These are phyloP conservation scores for Petrocephalus zakoni DNA, from an alignment of 2,113 vertebrate genomes.

Conservation along the genomic window DNA sequence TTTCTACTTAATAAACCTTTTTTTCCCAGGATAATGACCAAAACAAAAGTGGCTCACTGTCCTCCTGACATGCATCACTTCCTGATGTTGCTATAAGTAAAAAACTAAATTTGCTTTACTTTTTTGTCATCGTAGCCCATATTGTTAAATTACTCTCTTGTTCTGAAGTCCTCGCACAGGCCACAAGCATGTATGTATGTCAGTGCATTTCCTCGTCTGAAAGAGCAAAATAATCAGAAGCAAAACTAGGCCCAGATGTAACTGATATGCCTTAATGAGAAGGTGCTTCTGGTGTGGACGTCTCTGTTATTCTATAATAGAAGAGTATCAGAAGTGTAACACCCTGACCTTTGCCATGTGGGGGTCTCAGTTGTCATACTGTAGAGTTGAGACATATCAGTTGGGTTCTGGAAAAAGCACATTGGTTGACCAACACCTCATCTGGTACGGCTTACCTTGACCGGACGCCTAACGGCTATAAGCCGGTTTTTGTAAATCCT, in stretches of 20 bases:
- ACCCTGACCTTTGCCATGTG: background rate
- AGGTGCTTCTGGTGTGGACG: background rate
- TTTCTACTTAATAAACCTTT: background rate
- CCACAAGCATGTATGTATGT: background rate
- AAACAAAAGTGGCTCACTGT: background rate
- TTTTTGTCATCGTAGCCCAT: background rate
- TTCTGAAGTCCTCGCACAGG: background rate
- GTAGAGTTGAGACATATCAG: background rate
- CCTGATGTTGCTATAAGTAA: background rate
- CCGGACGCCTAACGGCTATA: slow-evolving; percentile 11
- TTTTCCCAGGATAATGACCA: background rate
- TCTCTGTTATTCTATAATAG: background rate
- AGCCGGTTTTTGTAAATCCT: slow-evolving; percentile 43
- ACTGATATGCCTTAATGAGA: background rate
- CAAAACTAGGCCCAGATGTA: background rate
- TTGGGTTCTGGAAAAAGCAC: background rate
- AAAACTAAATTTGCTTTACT: background rate
- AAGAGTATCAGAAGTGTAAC: background rate
- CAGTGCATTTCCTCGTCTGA: background rate
- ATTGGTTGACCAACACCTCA: background rate
- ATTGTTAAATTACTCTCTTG: background rate
- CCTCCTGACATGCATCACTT: background rate
- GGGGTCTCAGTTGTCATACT: background rate
- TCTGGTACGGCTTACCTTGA: background rate
- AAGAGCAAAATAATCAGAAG: slow-evolving; percentile 1